These are phyloP conservation scores for Leptodactylus fuscus DNA, from an alignment of 2,113 vertebrate genomes.

Conservation along the genomic window DNA sequence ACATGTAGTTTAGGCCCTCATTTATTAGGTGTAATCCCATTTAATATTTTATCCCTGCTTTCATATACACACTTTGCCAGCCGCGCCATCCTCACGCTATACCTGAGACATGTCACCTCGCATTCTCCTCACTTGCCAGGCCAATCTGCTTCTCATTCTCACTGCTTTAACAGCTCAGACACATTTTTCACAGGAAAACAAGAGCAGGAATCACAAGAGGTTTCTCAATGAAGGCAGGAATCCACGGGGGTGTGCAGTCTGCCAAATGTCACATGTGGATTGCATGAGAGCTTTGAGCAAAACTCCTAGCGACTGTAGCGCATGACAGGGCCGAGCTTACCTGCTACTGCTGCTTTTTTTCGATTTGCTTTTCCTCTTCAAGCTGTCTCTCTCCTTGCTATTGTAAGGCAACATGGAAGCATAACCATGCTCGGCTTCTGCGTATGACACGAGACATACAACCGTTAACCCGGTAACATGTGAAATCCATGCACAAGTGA, in stretches of 20 bases:
- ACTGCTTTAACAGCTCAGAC: conserved; percentile 19
- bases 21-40: no score
- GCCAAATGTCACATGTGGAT: conserved; percentile 36
- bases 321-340: conserved; percentile 69
- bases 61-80: not conserved
- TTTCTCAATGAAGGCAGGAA: conserved; percentile 37
- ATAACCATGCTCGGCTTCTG: conserved; percentile 95
- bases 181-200: conserved; percentile 31
- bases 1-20: no score
- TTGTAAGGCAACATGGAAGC: conserved; percentile 90
- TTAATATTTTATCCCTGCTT: no score
- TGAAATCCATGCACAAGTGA: not conserved
- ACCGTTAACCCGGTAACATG: conserved; percentile 26
- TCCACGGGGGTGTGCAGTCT: conserved; percentile 23
- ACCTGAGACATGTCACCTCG: not conserved
- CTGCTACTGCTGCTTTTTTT: conserved; percentile 90
- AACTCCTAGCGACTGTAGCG: not conserved
- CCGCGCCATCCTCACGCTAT: not conserved
- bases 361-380: conserved; percentile 87
- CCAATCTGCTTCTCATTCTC: conserved; percentile 25
- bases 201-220: conserved; percentile 34
- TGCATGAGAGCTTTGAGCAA: conserved; percentile 25
- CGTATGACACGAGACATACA: conserved; percentile 69
- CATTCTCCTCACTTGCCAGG: not conserved
- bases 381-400: conserved; percentile 82